These are phyloP conservation scores for Penaeus chinensis DNA, from an alignment of 1,140 invertebrate genomes.

Conservation along the genomic window DNA sequence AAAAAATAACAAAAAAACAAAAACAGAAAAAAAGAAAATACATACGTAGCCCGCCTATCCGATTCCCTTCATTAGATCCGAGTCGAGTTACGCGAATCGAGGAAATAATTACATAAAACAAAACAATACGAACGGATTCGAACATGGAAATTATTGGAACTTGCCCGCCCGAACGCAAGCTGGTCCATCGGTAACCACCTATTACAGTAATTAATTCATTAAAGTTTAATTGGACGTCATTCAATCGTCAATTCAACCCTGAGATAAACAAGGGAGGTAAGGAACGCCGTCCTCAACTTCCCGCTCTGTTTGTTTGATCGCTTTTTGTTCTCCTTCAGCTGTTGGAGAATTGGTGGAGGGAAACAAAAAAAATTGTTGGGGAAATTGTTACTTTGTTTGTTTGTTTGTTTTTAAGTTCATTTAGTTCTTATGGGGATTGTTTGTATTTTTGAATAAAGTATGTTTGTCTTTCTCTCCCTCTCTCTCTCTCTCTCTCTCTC, in stretches of 20 bases:
- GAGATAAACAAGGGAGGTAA: conserved; percentile 13
- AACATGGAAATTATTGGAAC: neutral
- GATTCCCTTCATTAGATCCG: neutral
- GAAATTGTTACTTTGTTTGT: too few species aligned
- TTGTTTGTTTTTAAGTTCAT: too few species aligned
- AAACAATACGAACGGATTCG: conserved; percentile 8
- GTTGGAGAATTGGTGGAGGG: too few species aligned
- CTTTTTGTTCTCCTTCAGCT: neutral
- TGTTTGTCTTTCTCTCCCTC: too few species aligned
- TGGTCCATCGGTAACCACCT: conserved; percentile 10
- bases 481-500: too few species aligned
- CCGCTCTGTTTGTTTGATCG: conserved; percentile 13
- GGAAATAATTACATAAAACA: neutral
- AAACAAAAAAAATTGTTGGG: too few species aligned
- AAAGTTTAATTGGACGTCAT: conserved; percentile 49
- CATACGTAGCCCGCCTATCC: neutral
- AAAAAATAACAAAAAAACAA: neutral
- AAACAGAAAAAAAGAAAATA: neutral
- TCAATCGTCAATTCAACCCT: conserved; percentile 35
- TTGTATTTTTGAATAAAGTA: too few species aligned
- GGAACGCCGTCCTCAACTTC: neutral
- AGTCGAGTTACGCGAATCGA: neutral
- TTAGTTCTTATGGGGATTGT: too few species aligned
- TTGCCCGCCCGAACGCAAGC: neutral
- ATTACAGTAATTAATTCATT: conserved; percentile 54